Conservation (phyloP, 2,888 invertebrate genomes). For the Macropis europaea region DNA sequence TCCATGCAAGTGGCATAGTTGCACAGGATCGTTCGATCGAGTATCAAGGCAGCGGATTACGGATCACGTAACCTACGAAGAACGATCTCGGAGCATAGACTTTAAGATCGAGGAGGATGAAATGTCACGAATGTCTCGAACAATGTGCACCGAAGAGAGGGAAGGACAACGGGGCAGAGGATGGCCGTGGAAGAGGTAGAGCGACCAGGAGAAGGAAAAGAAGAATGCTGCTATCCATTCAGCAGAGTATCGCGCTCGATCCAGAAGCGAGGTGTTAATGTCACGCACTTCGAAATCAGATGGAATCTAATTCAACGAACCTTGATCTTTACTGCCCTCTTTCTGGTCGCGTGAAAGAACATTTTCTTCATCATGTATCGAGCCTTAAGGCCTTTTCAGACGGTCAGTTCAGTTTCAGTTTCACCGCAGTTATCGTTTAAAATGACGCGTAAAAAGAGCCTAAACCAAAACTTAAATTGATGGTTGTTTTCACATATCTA, state of each 20-base stretch:
- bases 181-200: conserved; percentile 29
- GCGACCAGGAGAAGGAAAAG: conserved; percentile 1
- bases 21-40: neutral
- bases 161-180: conserved; percentile 45
- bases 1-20: neutral
- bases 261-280: conserved; percentile 63
- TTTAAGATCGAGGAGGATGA: conserved; percentile 69
- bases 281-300: conserved; percentile 64
- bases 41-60: conserved; percentile 27
- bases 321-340: conserved; percentile 61
- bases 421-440: no score
- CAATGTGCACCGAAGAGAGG: conserved; percentile 48
- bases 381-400: conserved; percentile 9
- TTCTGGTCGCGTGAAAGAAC: conserved; percentile 40
- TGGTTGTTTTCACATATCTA: no score
- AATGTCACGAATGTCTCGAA: conserved; percentile 70
- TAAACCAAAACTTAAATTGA: no score
- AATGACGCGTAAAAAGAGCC: neutral
- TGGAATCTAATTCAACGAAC: conserved; percentile 63
- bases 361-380: neutral
- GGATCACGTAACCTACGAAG: conserved; percentile 65
- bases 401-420: neutral
- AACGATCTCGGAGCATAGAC: conserved; percentile 66
- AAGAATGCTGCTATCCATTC: conserved; percentile 47
- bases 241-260: conserved; percentile 41